Base-by-base conservation (phyloP, 2,113 vertebrate species). In the Prunella fulvescens region DNA sequence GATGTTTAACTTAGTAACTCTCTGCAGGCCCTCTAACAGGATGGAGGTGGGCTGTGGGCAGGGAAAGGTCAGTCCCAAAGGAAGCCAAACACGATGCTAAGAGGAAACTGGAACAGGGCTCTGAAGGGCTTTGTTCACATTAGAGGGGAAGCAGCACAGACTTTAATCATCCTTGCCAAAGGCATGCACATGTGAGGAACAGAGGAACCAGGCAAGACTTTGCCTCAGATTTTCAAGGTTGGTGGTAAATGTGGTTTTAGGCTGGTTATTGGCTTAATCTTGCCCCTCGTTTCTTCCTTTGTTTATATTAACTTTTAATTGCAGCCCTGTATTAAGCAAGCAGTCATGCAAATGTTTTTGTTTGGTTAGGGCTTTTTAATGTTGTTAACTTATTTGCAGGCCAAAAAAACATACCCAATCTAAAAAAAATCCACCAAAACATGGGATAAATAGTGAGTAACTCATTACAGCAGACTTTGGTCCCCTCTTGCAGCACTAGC, bases 1-100 rank as follows among this genome's bases (percentile, higher is more conserved):
- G 93, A 94, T 93, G 92, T 93, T 97, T 97, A 97, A 95, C 92
- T 96, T 96, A 62, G 86, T 39, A 90, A 87, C 88, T 95, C 96
- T 96, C 96, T 65, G 88, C 90, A 97, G 95, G 88, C 79, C 65
- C 56, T 88, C 77, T 66, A 85, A 89, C 89, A 89, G 93, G 95
- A 97, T 90, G 93, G 61, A 91, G 85, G 91, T 95, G 95, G 88
- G 90, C 92, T 91, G 81, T 83, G 96, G 95, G 94, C 92, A 93
- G 83, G 42, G 26, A 96, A 91, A 95, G 92, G 92, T 90, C 83
- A 92, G 79, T 92, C 93, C 91, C 94, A 76, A 39, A 93, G 94
- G 92, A 96, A 91, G 84, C 71, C 61, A 83, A 91, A 90, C 19
- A 73, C 5, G 44, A 69, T 37, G 73, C 71, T 64, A 81, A 95